Evolutionary conservation across 1,140 invertebrate species (phyloP), one percentile per base, ranked within the genome.

Genomic region (Holotrichia oblita): DNA sequence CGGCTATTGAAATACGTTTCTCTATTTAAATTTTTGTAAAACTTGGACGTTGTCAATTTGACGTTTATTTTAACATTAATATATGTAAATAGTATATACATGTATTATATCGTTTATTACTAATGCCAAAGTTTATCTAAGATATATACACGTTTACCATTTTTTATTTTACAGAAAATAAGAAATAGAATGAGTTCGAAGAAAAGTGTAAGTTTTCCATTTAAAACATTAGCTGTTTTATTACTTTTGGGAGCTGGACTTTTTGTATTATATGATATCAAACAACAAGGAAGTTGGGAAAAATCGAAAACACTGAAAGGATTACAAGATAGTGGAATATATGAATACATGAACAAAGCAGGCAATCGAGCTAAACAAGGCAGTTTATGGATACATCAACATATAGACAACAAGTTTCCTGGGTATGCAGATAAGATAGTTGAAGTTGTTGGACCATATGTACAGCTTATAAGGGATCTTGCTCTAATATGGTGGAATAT

Each of bases 401-500:
- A 90, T 88, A 84, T 92, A 59, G 90, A 94, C 82, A 88, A 90
- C 20, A 91, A 90, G 83, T 90, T 91, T n/a, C 93, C 93, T 0
- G 87, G 91, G 17, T 93, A 93, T 82, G 91, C 91, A 69, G 87
- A 89, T 72, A 85, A 86, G 59, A 87, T 89, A n/a, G 83, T 87
- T n/a, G 89, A 90, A 59, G 83, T 89, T 34, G 87, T 87, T 20
- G 87, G 88, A 81, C 91, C 93, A 0, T 94, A 93, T 82, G 82
- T 89, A 3, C 89, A 91, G 85, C 88, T 94, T 17, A 83, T 88
- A 0, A 87, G 85, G 79, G 91, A 94, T 84, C 48, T 90, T 10
- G 87, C 87, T 78, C 85, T 90, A 72, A 48, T 93, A 69, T 82
- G 84, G 2, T 86, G 86, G 74, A 93, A 93, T 84, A 82, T 90